Conservation (phyloP, 2,888 invertebrate species). For the Serrognathus titanus region DNA sequence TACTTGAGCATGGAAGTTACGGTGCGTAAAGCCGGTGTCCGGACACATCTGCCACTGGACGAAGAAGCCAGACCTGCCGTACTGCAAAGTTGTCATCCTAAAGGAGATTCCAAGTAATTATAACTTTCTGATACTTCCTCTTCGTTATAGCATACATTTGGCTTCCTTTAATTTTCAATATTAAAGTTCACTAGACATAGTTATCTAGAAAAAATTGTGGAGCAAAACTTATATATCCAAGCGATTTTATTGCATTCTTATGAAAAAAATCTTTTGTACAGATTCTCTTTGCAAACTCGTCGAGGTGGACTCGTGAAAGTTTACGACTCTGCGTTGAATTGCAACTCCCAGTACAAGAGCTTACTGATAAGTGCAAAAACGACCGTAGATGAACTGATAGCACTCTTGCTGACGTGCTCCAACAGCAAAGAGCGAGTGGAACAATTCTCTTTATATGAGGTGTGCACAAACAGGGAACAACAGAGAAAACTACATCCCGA, state of each 20-base stretch:
- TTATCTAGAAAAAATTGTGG: too few relatives aligned
- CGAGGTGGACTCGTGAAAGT: conserved; percentile 90
- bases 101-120: conserved; percentile 83
- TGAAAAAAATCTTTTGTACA: conserved; percentile 41
- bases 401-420: conserved; percentile 80
- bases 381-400: conserved; percentile 82
- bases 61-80: conserved; percentile 88
- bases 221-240: too few relatives aligned
- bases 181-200: too few relatives aligned
- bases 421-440: conserved; percentile 80
- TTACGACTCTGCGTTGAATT: conserved; percentile 87
- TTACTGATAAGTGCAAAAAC: conserved; percentile 85
- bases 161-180: background rate
- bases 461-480: conserved; percentile 72
- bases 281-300: conserved; percentile 83
- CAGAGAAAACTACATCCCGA: conserved; percentile 86
- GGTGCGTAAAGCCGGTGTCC: conserved; percentile 76
- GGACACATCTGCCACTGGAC: conserved; percentile 79
- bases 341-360: conserved; percentile 90
- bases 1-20: conserved; percentile 93
- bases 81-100: conserved; percentile 89
- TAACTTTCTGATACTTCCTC: background rate
- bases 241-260: too few relatives aligned
- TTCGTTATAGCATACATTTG: too few relatives aligned
- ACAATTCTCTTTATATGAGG: conserved; percentile 85